These are phyloP conservation scores for Adelognathus sp. DNA, from an alignment of 2,888 invertebrate genomes.

Conservation along the genomic window DNA sequence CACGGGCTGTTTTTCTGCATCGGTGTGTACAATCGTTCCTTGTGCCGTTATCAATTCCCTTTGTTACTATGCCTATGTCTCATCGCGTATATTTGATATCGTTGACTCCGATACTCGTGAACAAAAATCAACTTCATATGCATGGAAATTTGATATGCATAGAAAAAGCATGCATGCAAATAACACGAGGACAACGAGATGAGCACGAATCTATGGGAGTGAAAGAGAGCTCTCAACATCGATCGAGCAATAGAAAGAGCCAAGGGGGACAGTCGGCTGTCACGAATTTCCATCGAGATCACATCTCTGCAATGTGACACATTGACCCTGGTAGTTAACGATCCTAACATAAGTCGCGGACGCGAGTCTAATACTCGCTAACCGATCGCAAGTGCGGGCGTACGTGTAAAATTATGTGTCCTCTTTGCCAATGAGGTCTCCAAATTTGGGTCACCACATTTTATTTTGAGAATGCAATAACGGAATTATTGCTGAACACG, in stretches of 20 bases:
- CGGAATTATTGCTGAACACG: background rate
- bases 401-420: conserved; percentile 1
- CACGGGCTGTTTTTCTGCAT: background rate
- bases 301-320: conserved; percentile 1
- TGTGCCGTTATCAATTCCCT: background rate
- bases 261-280: conserved; percentile 11
- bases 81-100: conserved; percentile 10
- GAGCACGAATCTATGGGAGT: conserved; percentile 11
- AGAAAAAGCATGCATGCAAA: conserved; percentile 50
- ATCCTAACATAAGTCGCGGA: background rate
- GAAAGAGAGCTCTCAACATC: background rate
- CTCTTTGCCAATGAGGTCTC: background rate
- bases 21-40: background rate
- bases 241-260: background rate
- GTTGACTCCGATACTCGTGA: conserved; percentile 10
- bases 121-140: conserved; percentile 51
- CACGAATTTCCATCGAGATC: conserved; percentile 3
- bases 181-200: conserved; percentile 14
- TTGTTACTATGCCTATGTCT: background rate
- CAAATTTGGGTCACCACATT: background rate
- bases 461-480: background rate
- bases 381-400: background rate
- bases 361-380: background rate
- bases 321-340: background rate
- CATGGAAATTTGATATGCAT: conserved; percentile 57